phyloP scores from a whole-genome alignment of 2,113 vertebrate species.

The Channa maculata region DNA sequence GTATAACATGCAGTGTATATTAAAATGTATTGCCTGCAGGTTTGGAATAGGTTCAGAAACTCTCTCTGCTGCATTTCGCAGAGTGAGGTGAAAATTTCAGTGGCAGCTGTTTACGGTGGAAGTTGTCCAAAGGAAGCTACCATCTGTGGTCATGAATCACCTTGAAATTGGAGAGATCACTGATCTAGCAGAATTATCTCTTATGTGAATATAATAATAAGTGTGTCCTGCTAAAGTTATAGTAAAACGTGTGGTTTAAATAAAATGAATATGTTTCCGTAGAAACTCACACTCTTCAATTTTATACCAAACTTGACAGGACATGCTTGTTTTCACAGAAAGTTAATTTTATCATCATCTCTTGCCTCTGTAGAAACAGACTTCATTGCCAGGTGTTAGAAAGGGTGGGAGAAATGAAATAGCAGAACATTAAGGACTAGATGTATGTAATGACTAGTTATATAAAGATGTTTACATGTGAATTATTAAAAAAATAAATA shows the following conservation, averaged over 20 bases:
- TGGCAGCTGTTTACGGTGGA: constrained; percentile 31
- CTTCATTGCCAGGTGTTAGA: neutral
- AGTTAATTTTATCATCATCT: constrained; percentile 4
- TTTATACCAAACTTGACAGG: constrained; percentile 32
- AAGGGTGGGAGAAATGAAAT: neutral
- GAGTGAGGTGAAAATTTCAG: neutral
- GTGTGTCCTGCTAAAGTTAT: neutral
- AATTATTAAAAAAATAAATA: neutral
- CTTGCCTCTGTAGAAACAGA: neutral
- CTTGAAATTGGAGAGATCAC: neutral
- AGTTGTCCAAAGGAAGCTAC: constrained; percentile 20
- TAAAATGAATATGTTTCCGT: neutral
- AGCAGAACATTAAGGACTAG: neutral
- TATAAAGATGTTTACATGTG: neutral
- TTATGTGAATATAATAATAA: neutral
- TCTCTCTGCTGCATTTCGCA: neutral
- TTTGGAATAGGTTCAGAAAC: constrained; percentile 3
- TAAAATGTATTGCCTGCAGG: neutral
- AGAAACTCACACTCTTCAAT: constrained; percentile 24
- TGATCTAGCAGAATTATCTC: constrained; percentile 6
- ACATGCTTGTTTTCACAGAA: constrained; percentile 70
- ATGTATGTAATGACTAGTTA: too few species aligned
- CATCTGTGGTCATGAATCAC: constrained; percentile 24
- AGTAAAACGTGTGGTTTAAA: neutral
- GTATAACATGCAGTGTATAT: neutral